A percentile compares a stretch with the other conserved stretches of the same genome.
phyloP scores from a whole-genome alignment of 1,140 invertebrate species.

The Metopolophium dirhodum region DNA sequence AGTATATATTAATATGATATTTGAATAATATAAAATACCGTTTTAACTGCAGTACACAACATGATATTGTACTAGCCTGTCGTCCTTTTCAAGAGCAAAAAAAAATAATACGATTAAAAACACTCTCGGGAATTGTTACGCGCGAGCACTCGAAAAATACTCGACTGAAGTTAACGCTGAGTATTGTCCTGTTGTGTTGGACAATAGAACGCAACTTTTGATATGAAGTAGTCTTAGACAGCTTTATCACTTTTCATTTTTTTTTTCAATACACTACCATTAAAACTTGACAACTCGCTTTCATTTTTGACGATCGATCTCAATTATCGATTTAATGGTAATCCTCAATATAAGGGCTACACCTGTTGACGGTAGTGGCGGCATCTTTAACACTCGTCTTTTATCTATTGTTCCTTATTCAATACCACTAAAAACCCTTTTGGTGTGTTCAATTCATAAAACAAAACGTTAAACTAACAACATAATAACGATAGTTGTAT shows the following conservation, averaged over 20 bases:
- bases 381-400: not conserved
- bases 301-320: not conserved
- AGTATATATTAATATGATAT: not conserved
- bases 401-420: not conserved
- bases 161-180: not conserved
- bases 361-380: slow-evolving; percentile 14
- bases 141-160: not conserved
- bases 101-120: slow-evolving; percentile 13
- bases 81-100: not conserved
- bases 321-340: slow-evolving; percentile 36
- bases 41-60: not conserved
- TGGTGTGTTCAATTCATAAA: not conserved
- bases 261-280: not conserved
- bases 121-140: not conserved
- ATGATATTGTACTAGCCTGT: not conserved
- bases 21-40: not conserved
- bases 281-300: not conserved
- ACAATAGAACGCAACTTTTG: slow-evolving; percentile 22
- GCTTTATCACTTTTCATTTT: not conserved
- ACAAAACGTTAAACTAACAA: slow-evolving; percentile 33
- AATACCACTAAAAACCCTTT: not conserved
- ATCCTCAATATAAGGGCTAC: not conserved
- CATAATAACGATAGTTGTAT: slow-evolving; percentile 13
- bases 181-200: not conserved
- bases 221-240: not conserved